Evolutionary conservation across 2,888 invertebrate genomes (phyloP).

Genomic region (Coelopa pilipes): DNA sequence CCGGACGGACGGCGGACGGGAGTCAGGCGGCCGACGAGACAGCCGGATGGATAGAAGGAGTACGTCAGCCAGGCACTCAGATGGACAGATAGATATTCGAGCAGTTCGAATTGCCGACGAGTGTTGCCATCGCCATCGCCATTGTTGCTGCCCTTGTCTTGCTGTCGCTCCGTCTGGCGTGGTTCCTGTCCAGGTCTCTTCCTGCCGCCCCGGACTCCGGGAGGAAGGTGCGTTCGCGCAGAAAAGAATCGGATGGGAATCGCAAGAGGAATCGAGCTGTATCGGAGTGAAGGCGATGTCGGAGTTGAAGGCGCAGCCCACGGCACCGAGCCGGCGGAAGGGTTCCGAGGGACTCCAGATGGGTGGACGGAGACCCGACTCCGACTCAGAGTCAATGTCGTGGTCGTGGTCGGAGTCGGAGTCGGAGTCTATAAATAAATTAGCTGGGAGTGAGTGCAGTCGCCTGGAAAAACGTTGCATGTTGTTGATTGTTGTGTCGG

Average conservation of each 20-base stretch:
- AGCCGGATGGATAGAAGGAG: not conserved
- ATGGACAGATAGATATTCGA: not conserved
- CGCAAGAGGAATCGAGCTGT: too few relatives aligned
- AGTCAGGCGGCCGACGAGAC: too few relatives aligned
- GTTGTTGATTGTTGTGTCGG: conserved; percentile 39
- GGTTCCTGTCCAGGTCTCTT: conserved; percentile 48
- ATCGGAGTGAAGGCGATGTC: too few relatives aligned
- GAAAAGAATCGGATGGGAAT: too few relatives aligned
- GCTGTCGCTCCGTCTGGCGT: conserved; percentile 40
- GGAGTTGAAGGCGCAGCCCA: too few relatives aligned
- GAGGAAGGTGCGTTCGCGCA: conserved; percentile 13
- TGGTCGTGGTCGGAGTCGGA: not conserved
- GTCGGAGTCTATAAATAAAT: conserved; percentile 33
- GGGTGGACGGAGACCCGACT: not conserved
- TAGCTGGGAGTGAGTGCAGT: conserved; percentile 46
- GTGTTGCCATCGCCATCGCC: conserved; percentile 32
- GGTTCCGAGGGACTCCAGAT: not conserved
- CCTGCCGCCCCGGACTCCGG: not conserved
- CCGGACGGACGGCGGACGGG: too few relatives aligned
- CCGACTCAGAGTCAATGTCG: conserved; percentile 11
- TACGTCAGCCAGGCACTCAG: too few relatives aligned
- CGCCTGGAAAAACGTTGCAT: conserved; percentile 58
- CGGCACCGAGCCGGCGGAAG: too few relatives aligned
- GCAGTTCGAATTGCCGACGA: conserved; percentile 26
- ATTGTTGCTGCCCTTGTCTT: too few relatives aligned